A percentile compares a stretch with the other conserved stretches of the same genome.
phyloP scores from a whole-genome alignment of 1,140 invertebrate species.

The Galleria mellonella region DNA sequence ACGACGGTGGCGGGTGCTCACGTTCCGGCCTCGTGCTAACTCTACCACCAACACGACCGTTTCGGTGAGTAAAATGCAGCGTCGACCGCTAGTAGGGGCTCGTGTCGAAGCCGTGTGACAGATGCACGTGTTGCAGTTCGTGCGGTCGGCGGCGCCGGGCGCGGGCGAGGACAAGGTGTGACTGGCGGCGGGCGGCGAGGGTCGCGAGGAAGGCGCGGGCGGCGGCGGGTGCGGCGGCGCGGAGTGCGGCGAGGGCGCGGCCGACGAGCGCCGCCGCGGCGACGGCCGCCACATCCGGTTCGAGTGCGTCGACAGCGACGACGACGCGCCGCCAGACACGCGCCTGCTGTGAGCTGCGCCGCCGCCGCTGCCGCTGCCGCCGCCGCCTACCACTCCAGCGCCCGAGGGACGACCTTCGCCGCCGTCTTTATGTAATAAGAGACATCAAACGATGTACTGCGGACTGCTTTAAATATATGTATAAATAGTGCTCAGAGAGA shows the following conservation, averaged over 20 bases:
- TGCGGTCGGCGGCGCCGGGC: constrained; percentile 74
- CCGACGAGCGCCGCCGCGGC: constrained; percentile 15
- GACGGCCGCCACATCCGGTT: constrained; percentile 47
- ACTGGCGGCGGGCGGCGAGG: constrained; percentile 66
- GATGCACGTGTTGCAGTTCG: constrained; percentile 62
- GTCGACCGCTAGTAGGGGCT: not conserved
- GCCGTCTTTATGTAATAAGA: not conserved
- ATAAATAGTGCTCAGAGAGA: not conserved
- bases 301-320: constrained; percentile 53
- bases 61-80: constrained; percentile 81
- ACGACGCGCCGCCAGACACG: constrained; percentile 43
- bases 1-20: constrained; percentile 83
- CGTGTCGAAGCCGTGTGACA: not conserved
- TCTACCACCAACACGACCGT: constrained; percentile 89
- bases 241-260: constrained; percentile 1
- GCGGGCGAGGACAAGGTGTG: constrained; percentile 77
- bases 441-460: not conserved
- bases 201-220: constrained; percentile 1
- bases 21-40: constrained; percentile 84
- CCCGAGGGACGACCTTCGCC: not conserved
- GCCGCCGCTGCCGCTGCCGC: not conserved
- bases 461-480: not conserved
- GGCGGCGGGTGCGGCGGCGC: not conserved
- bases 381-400: not conserved
- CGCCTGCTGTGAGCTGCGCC: constrained; percentile 30